These are phyloP conservation scores for Valencia hispanica DNA, from an alignment of 2,797 vertebrate genomes.

Conservation along the genomic window DNA sequence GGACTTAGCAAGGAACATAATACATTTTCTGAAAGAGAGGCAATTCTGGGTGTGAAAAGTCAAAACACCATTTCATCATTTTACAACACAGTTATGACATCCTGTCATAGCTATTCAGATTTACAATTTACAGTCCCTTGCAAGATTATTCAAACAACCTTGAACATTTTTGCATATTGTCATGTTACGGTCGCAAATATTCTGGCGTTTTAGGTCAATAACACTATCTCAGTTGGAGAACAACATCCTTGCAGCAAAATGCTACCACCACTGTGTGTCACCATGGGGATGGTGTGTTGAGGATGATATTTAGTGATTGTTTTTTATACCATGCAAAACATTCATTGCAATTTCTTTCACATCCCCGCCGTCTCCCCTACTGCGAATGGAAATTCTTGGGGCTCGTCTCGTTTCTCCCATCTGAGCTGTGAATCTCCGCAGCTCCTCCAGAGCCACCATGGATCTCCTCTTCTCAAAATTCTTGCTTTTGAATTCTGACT, in stretches of 20 bases:
- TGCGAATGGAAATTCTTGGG: no score
- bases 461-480: no score
- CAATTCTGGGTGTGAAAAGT: neutral
- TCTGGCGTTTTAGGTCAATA: no score
- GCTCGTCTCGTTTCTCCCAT: no score
- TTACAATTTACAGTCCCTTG: neutral
- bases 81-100: neutral
- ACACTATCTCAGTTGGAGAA: neutral
- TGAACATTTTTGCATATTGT: no score
- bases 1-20: neutral
- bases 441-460: no score
- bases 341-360: neutral
- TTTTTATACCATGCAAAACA: neutral
- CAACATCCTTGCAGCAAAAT: neutral
- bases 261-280: no score
- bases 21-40: neutral
- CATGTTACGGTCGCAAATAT: no score
- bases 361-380: no score
- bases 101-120: neutral
- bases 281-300: neutral
- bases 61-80: neutral
- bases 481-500: no score
- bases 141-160: neutral
- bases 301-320: neutral
- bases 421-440: no score